Conservation (phyloP, 2,888 invertebrate genomes). For the Cheilosia pagana region DNA sequence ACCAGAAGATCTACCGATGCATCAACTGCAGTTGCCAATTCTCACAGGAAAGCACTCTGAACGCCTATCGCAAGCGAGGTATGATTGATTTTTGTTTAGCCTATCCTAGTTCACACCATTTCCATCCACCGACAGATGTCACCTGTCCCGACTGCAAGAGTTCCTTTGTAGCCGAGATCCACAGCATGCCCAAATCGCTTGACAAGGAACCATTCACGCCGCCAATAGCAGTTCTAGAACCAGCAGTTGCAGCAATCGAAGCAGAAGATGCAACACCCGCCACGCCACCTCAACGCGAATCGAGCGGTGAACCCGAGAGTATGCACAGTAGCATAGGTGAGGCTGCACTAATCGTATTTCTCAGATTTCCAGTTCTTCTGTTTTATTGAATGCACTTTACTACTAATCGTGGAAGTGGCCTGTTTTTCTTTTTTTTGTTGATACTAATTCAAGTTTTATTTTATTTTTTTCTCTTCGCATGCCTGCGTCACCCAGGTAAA, state of each 20-base stretch:
- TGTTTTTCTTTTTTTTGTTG: slow-evolving; percentile 73
- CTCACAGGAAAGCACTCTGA: slow-evolving; percentile 83
- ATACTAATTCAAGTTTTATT: slow-evolving; percentile 63
- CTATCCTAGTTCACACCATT: not conserved
- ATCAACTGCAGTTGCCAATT: slow-evolving; percentile 87
- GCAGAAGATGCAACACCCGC: not conserved
- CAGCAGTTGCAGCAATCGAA: slow-evolving; percentile 12
- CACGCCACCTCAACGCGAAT: slow-evolving; percentile 10
- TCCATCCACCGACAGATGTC: slow-evolving; percentile 77
- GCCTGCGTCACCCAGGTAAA: slow-evolving; percentile 75
- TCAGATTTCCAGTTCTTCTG: not conserved
- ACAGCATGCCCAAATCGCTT: slow-evolving; percentile 78
- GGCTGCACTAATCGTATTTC: not conserved
- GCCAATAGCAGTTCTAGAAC: not conserved
- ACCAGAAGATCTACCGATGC: slow-evolving; percentile 85
- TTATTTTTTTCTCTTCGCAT: slow-evolving; percentile 53
- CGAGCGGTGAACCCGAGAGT: slow-evolving; percentile 40
- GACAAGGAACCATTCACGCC: slow-evolving; percentile 72
- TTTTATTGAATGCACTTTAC: slow-evolving; percentile 34
- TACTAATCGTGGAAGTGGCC: slow-evolving; percentile 60
- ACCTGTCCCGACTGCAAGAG: slow-evolving; percentile 86
- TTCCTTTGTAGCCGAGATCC: slow-evolving; percentile 84
- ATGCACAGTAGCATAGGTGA: slow-evolving; percentile 60
- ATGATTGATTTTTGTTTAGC: slow-evolving; percentile 27
- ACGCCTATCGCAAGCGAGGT: slow-evolving; percentile 78